Conservation (phyloP, 2,113 vertebrate genomes). For the Paraplagusia blochii region DNA sequence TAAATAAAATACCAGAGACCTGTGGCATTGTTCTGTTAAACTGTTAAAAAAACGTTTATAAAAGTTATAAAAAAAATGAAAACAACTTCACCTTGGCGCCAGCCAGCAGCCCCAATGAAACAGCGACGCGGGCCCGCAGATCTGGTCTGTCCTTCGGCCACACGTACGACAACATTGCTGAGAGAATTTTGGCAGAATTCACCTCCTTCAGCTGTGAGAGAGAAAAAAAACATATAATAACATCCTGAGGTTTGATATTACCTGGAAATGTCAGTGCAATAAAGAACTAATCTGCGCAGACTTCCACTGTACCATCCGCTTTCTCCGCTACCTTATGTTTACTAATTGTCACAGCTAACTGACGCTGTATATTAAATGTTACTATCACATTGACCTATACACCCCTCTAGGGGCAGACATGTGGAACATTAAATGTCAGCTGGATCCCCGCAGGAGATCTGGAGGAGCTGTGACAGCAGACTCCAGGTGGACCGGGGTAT, state of each 20-base stretch:
- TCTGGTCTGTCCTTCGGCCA: slow-evolving; percentile 96
- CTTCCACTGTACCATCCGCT: not conserved
- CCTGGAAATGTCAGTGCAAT: not conserved
- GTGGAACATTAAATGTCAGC: slow-evolving; percentile 58
- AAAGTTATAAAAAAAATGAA: not conserved
- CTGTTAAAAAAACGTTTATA: not conserved
- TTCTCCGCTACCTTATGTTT: slow-evolving; percentile 4
- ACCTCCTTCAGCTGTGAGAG: slow-evolving; percentile 86
- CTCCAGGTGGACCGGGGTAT: slow-evolving; percentile 68
- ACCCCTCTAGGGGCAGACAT: slow-evolving; percentile 35
- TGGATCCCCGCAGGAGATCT: slow-evolving; percentile 38
- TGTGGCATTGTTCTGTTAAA: not conserved
- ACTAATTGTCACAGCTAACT: slow-evolving; percentile 23
- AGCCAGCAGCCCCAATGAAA: slow-evolving; percentile 88
- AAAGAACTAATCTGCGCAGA: not conserved
- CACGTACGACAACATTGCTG: slow-evolving; percentile 91
- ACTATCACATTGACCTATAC: slow-evolving; percentile 38
- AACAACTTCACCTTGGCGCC: slow-evolving; percentile 84
- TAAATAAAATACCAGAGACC: too few species aligned
- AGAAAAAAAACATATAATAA: slow-evolving; percentile 42
- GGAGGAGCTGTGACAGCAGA: slow-evolving; percentile 48
- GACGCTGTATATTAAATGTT: slow-evolving; percentile 29
- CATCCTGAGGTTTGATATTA: not conserved
- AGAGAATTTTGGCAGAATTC: slow-evolving; percentile 83
- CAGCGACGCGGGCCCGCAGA: slow-evolving; percentile 86